These are phyloP conservation scores for Vannuccia rotundouncinata DNA, from an alignment of 2,888 invertebrate species.

Conservation along the genomic window DNA sequence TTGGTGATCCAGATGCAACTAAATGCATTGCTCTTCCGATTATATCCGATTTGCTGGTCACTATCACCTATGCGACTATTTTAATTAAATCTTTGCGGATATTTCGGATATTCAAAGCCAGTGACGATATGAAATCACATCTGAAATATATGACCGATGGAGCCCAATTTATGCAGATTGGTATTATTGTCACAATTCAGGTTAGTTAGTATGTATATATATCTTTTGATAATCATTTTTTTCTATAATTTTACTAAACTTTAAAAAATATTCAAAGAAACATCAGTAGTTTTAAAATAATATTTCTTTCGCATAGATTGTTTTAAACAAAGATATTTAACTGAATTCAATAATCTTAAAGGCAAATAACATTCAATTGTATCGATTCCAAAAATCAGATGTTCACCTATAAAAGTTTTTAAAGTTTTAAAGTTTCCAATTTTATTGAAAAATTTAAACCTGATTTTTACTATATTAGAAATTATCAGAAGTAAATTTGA, in stretches of 20 bases:
- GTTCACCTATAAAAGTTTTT: too few relatives aligned
- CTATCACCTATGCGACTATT: slow-evolving; percentile 9
- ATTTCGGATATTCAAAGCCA: slow-evolving; percentile 29
- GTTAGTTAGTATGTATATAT: not conserved
- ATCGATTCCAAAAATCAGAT: too few relatives aligned
- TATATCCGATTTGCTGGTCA: not conserved
- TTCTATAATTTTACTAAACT: not conserved
- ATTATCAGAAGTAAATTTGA: too few relatives aligned
- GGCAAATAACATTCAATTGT: too few relatives aligned
- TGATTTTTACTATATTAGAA: too few relatives aligned
- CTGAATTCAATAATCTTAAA: too few relatives aligned
- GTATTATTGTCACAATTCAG: not conserved
- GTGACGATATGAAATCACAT: not conserved
- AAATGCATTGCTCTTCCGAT: not conserved
- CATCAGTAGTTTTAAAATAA: not conserved
- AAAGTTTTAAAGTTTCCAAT: too few relatives aligned
- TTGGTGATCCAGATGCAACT: not conserved
- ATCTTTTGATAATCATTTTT: not conserved
- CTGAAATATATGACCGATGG: not conserved
- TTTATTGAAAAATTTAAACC: too few relatives aligned
- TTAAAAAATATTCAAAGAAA: not conserved
- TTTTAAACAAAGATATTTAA: too few relatives aligned
- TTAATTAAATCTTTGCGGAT: slow-evolving; percentile 18
- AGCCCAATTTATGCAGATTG: not conserved
- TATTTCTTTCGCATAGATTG: too few relatives aligned